A percentile compares a stretch with the other conserved stretches of the same genome.
Evolutionary conservation across 2,888 invertebrate species (phyloP).

Genomic region (Watsonalla cultraria): DNA sequence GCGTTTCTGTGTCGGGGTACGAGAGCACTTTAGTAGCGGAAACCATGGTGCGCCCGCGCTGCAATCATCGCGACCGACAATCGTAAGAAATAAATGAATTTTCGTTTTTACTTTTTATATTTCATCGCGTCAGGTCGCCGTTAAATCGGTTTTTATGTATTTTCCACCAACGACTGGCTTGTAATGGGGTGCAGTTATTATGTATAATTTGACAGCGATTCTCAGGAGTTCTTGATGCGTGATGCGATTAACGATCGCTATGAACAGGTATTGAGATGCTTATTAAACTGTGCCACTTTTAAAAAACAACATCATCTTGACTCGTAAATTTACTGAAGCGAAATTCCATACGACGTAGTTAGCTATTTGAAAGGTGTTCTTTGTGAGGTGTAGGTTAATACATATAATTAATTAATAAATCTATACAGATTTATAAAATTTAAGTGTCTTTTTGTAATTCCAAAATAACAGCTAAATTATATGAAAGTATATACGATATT

Average conservation of each 20-base stretch:
- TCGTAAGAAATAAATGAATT: slow-evolving; percentile 69
- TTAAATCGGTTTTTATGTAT: slow-evolving; percentile 65
- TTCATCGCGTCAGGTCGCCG: slow-evolving; percentile 14
- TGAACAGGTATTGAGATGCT: slow-evolving; percentile 4
- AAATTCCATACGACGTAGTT: no score
- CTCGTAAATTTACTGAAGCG: no score
- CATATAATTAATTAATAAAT: no score
- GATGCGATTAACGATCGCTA: slow-evolving; percentile 26
- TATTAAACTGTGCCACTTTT: no score
- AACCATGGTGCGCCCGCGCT: slow-evolving; percentile 38
- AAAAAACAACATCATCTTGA: no score
- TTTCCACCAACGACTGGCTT: slow-evolving; percentile 39
- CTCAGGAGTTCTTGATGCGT: slow-evolving; percentile 43
- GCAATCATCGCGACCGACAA: slow-evolving; percentile 59
- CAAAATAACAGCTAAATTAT: no score
- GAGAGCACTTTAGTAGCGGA: slow-evolving; percentile 42
- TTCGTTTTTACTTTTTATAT: slow-evolving; percentile 38
- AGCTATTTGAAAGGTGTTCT: no score
- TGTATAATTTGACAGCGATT: slow-evolving; percentile 46
- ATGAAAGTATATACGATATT: no score
- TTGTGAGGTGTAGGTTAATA: no score
- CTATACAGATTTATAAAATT: no score
- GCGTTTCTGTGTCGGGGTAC: slow-evolving; percentile 14
- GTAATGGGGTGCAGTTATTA: slow-evolving; percentile 42
- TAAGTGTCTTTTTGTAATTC: no score